These are phyloP conservation scores for Eumaeus atala DNA, from an alignment of 1,140 invertebrate genomes.

Conservation along the genomic window DNA sequence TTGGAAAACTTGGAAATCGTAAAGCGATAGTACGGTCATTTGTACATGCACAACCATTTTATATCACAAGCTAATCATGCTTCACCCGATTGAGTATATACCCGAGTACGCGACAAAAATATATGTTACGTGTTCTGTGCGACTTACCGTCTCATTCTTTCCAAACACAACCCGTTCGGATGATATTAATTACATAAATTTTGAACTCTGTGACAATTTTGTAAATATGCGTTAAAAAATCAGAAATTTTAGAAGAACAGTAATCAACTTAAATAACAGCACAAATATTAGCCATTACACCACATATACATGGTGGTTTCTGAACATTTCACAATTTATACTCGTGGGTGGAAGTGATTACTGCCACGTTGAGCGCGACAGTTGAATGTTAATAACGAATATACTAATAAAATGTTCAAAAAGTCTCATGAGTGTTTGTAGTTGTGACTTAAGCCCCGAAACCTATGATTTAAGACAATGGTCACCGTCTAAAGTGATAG, in stretches of 20 bases:
- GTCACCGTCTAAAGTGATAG: slow-evolving; percentile 57
- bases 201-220: slow-evolving; percentile 6
- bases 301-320: slow-evolving; percentile 43
- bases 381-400: background rate
- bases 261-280: slow-evolving; percentile 45
- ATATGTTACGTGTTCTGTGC: no score
- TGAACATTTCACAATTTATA: background rate
- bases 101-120: no score
- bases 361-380: background rate
- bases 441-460: slow-evolving; percentile 46
- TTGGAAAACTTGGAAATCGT: slow-evolving; percentile 43
- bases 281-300: slow-evolving; percentile 66
- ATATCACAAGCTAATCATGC: slow-evolving; percentile 12
- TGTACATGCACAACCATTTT: slow-evolving; percentile 24
- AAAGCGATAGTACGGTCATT: no score
- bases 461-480: slow-evolving; percentile 58
- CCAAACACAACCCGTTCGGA: slow-evolving; percentile 58
- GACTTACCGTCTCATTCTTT: slow-evolving; percentile 55
- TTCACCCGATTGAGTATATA: slow-evolving; percentile 8
- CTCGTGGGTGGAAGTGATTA: no score
- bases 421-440: background rate
- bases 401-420: slow-evolving; percentile 1
- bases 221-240: slow-evolving; percentile 11
- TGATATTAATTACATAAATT: slow-evolving; percentile 40
- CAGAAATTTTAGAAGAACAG: slow-evolving; percentile 8